Percentiles rank a stretch among this genome's conserved stretches.
Conservation (phyloP, 2,797 vertebrate genomes). For the Parambassis ranga region DNA sequence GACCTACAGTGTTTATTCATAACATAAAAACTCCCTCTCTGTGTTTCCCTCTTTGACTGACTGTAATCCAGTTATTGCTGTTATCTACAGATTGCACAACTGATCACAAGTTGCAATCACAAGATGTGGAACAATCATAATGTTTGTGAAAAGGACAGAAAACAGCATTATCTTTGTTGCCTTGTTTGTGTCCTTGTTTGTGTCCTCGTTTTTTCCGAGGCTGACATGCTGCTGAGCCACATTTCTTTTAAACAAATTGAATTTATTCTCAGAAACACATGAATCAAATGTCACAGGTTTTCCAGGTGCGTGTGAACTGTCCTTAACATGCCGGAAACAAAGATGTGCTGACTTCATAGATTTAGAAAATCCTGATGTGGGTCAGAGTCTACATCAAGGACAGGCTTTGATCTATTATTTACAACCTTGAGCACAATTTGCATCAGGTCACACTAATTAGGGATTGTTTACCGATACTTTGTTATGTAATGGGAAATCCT, state of each 20-base stretch:
- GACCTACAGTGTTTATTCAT: not conserved
- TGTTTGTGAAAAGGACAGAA: constrained; percentile 31
- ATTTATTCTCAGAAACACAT: constrained; percentile 7
- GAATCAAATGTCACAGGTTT: not conserved
- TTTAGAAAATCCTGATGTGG: constrained; percentile 24
- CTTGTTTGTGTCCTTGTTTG: constrained; percentile 32
- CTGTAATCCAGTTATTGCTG: constrained; percentile 39
- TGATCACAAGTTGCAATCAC: constrained; percentile 69
- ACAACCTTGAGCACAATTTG: constrained; percentile 25
- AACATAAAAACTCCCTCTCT: not conserved
- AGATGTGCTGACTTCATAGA: not conserved
- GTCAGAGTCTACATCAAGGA: constrained; percentile 19
- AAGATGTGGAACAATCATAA: constrained; percentile 56
- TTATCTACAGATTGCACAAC: constrained; percentile 45
- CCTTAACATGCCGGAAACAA: not conserved
- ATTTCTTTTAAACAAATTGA: constrained; percentile 25
- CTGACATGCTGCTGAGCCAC: not conserved
- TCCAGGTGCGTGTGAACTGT: not conserved
- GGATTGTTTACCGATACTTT: constrained; percentile 52
- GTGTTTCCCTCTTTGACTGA: not conserved
- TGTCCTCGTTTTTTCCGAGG: constrained; percentile 35
- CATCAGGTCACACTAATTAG: constrained; percentile 50
- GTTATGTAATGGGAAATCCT: constrained; percentile 53
- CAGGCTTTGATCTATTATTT: constrained; percentile 58
- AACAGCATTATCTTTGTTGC: constrained; percentile 53